Evolutionary conservation across 2,113 vertebrate genomes (phyloP).

Genomic region (Cariama cristata): DNA sequence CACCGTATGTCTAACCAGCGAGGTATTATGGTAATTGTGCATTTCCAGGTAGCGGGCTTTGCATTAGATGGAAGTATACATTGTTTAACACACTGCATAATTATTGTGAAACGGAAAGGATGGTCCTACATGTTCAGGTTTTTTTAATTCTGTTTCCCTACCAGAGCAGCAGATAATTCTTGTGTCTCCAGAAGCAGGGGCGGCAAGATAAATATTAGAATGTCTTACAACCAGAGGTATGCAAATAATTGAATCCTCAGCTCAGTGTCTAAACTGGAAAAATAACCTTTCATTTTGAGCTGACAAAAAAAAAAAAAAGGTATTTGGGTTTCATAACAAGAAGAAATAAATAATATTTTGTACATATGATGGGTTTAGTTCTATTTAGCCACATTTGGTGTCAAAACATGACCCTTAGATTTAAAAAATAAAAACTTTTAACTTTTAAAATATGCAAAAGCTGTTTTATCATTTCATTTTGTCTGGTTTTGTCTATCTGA

Average conservation of each 20-base stretch:
- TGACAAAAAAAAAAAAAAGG: neutral
- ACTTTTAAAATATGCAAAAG: neutral
- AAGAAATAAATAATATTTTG: neutral
- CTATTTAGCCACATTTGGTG: neutral
- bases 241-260: constrained; percentile 50
- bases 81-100: constrained; percentile 41
- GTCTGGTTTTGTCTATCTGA: neutral
- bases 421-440: neutral
- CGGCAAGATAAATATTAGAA: constrained; percentile 47
- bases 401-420: neutral
- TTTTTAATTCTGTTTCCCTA: constrained; percentile 33
- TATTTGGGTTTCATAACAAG: neutral
- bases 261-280: constrained; percentile 21
- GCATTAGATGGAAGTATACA: constrained; percentile 39
- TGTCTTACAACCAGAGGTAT: constrained; percentile 25
- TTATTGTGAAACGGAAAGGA: constrained; percentile 44
- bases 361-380: neutral
- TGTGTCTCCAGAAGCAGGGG: neutral
- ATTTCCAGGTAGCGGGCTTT: constrained; percentile 30
- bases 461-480: neutral
- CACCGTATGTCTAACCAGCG: constrained; percentile 63
- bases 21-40: constrained; percentile 72
- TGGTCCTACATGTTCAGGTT: constrained; percentile 12
- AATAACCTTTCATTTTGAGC: constrained; percentile 30
- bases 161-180: constrained; percentile 26